Evolutionary conservation across 2,888 invertebrate species (phyloP).

Genomic region (Daptonema setosum): DNA sequence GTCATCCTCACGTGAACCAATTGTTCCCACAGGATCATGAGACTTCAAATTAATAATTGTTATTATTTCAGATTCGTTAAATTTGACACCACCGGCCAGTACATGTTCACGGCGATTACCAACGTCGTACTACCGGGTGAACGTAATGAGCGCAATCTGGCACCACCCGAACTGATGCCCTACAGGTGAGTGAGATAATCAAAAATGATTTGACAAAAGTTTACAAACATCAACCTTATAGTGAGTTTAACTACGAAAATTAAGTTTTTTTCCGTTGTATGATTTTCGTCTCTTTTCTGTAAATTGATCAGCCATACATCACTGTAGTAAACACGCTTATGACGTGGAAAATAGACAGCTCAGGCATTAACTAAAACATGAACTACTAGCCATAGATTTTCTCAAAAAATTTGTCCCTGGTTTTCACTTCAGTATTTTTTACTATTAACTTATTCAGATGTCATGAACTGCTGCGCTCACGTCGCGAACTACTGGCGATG

Average conservation of each 20-base stretch:
- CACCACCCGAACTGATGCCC: slow-evolving; percentile 3
- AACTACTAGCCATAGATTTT: no score
- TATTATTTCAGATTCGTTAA: slow-evolving; percentile 49
- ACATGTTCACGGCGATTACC: slow-evolving; percentile 61
- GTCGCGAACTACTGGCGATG: slow-evolving; percentile 7
- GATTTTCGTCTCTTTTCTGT: no score
- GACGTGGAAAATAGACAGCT: no score
- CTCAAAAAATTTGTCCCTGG: background rate
- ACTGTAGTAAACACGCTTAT: no score
- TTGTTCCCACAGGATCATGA: no score
- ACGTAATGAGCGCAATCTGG: background rate
- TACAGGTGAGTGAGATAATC: background rate
- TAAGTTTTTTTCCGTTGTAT: no score
- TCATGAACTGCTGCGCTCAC: slow-evolving; percentile 5
- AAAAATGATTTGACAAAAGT: background rate
- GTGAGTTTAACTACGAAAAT: background rate
- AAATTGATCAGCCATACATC: no score
- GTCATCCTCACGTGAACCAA: no score
- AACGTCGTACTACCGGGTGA: slow-evolving; percentile 28
- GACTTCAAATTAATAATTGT: no score
- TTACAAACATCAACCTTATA: background rate
- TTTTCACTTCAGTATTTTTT: background rate
- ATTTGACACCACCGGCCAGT: slow-evolving; percentile 57
- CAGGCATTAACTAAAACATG: no score
- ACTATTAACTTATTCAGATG: slow-evolving; percentile 3